Percentiles rank a stretch among this genome's conserved stretches.
Conservation (phyloP, 2,888 invertebrate species). For the Ligdia adustata region DNA sequence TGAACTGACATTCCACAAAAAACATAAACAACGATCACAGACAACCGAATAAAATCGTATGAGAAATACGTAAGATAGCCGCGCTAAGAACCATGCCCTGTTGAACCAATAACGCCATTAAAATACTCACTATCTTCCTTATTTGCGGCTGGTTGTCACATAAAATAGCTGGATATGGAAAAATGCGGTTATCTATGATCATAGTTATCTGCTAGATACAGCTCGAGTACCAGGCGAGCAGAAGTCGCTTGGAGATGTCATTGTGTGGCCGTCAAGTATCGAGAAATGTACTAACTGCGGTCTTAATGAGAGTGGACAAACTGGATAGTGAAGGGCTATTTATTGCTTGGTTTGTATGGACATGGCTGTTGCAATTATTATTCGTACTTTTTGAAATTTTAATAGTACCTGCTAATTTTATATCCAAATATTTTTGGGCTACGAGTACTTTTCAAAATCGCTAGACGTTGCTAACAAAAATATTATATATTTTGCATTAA, state of each 20-base stretch:
- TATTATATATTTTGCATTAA: too few relatives aligned
- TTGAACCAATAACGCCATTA: conserved; percentile 48
- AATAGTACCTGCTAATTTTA: too few relatives aligned
- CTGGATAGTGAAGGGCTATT: conserved; percentile 73
- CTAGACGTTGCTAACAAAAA: too few relatives aligned
- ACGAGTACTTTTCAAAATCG: too few relatives aligned
- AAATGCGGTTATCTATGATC: conserved; percentile 71
- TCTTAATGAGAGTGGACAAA: conserved; percentile 84
- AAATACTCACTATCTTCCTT: conserved; percentile 43
- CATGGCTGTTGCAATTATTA: too few relatives aligned
- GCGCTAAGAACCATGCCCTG: conserved; percentile 38
- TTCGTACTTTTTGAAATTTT: too few relatives aligned
- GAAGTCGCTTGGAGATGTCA: conserved; percentile 57
- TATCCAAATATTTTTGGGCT: too few relatives aligned
- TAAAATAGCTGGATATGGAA: conserved; percentile 38
- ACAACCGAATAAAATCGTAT: conserved; percentile 32
- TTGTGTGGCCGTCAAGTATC: conserved; percentile 55
- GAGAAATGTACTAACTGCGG: conserved; percentile 72
- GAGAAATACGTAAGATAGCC: conserved; percentile 31
- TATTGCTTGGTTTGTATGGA: conserved; percentile 51
- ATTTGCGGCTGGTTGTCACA: conserved; percentile 42
- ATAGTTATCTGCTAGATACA: conserved; percentile 74
- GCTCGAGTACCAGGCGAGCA: conserved; percentile 66
- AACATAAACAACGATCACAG: conserved; percentile 26
- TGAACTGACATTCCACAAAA: conserved; percentile 28